Percentiles rank a stretch among this genome's conserved stretches.
Evolutionary conservation across 1,140 invertebrate genomes (phyloP).

Genomic region (Solenopsis invicta): DNA sequence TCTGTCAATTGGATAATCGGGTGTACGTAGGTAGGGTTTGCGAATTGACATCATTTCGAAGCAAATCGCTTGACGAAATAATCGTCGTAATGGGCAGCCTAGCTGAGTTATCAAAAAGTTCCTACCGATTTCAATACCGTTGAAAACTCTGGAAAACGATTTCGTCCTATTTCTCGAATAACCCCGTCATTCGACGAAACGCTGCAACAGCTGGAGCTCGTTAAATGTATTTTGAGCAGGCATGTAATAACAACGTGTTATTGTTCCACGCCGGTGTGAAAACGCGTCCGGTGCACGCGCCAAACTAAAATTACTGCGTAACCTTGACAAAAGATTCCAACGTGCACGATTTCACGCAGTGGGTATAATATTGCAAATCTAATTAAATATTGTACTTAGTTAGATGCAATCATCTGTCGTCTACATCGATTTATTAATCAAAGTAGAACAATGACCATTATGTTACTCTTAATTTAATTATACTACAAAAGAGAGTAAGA

Average conservation of each 20-base stretch:
- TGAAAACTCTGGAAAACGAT: constrained; percentile 36
- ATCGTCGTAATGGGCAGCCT: constrained; percentile 6
- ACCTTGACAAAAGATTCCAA: constrained; percentile 58
- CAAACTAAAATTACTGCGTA: constrained; percentile 58
- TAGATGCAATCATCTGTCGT: constrained; percentile 11
- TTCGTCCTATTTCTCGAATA: not conserved
- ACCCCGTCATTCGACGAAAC: constrained; percentile 7
- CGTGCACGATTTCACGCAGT: constrained; percentile 1
- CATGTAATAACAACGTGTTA: constrained; percentile 56
- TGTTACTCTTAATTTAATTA: constrained; percentile 7
- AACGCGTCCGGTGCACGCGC: constrained; percentile 42
- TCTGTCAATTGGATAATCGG: constrained; percentile 55
- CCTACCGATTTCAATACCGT: not conserved
- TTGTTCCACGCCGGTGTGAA: constrained; percentile 37
- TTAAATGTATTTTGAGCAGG: constrained; percentile 58
- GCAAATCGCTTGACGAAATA: constrained; percentile 43
- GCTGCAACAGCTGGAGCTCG: constrained; percentile 52
- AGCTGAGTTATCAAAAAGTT: constrained; percentile 32
- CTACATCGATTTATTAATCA: constrained; percentile 23
- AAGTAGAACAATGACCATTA: not conserved
- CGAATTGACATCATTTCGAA: constrained; percentile 45
- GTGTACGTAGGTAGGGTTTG: constrained; percentile 50
- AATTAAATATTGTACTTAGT: constrained; percentile 28
- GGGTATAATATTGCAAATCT: constrained; percentile 28
- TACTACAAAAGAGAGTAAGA: not conserved